phyloP scores from a whole-genome alignment of 2,888 invertebrate genomes.

The Dicycla oo region DNA sequence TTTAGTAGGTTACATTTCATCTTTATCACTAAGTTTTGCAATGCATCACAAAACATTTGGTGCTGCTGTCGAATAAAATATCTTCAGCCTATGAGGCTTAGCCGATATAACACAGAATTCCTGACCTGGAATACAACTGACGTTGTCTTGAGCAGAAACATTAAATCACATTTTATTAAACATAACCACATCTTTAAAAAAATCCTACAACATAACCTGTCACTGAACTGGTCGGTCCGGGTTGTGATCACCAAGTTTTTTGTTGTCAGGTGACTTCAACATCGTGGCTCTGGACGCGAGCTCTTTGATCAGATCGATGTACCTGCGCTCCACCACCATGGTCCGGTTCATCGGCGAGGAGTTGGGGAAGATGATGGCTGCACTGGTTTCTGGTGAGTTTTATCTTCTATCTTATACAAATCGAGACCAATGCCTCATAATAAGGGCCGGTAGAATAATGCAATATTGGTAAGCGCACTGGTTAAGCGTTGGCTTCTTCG shows the following conservation, averaged over 20 bases:
- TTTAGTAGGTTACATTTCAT: too few species aligned
- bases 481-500: neutral
- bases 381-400: constrained; percentile 74
- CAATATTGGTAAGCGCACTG: neutral
- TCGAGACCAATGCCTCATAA: neutral
- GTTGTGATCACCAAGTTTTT: neutral
- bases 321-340: constrained; percentile 83
- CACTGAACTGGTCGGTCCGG: neutral
- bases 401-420: neutral
- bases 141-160: neutral
- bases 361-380: constrained; percentile 78
- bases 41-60: too few species aligned
- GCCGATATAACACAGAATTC: too few species aligned
- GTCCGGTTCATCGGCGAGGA: constrained; percentile 83
- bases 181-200: neutral
- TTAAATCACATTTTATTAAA: neutral
- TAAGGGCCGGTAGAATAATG: neutral
- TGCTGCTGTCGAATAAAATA: too few species aligned
- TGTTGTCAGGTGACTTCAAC: constrained; percentile 74
- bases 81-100: too few species aligned
- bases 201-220: neutral
- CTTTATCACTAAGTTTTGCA: too few species aligned
- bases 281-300: constrained; percentile 85
- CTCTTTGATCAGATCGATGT: constrained; percentile 80
- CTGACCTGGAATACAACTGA: neutral